Base-by-base conservation (phyloP, 2,797 vertebrate genomes). In the Myiotriccus ornatus region DNA sequence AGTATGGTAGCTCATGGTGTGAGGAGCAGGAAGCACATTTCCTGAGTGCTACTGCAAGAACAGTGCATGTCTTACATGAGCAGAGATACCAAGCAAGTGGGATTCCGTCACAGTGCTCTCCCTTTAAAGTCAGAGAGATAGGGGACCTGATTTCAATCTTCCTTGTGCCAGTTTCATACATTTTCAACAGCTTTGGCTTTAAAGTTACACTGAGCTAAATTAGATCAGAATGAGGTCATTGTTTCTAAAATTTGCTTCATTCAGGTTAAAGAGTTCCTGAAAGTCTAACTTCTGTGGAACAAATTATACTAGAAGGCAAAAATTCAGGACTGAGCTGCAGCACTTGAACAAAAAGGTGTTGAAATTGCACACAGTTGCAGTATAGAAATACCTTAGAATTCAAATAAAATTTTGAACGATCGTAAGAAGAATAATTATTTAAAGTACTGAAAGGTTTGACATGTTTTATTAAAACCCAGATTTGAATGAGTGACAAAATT, bases 261-360 rank as follows among this genome's bases (percentile, higher is more conserved):
- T 95, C 87, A 91, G 91, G 85, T 94, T 96, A 93, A 39, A 68
- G 55, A 75, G 89, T 96, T 97, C 95, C 69, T 95, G 89, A 71
- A 96, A 95, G 35, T 85, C 82, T 86, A 20, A 87, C 44, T 91
- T 93, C 53, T 39, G 24, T 62, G 62, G 47, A 91, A 86, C n/a
- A 93, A 78, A 88, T 85, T 56, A 56, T 73, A 84, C 65, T 87
- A 92, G 93, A 93, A 95, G 55, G 79, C 57, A 92, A 12, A 88
- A 90, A 88, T 86, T 89, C 65, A 71, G 63, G 50, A 37, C 15
- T 85, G 49, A 86, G 34, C 52, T 90, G 32, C 39, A 41, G 43
- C 37, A 22, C 57, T 65, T 63, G 27, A 80, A 39, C 3, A 16
- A 49, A 79, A 25, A 41, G 12, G 10, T 12, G 80, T 57, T 63